These are phyloP conservation scores for Sarcophaga subvicina DNA, from an alignment of 2,888 invertebrate species.

Conservation along the genomic window DNA sequence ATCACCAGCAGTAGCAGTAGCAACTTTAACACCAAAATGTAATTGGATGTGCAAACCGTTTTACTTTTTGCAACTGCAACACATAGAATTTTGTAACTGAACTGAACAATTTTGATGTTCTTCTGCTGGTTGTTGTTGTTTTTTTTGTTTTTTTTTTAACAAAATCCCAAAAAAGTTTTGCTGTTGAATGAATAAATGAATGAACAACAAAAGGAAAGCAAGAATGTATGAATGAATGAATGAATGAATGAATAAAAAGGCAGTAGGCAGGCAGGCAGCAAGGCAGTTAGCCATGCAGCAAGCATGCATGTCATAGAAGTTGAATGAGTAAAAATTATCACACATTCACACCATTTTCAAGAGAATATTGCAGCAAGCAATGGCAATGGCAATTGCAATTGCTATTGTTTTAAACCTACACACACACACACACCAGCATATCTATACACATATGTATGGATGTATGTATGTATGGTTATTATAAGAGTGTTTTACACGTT, in stretches of 20 bases:
- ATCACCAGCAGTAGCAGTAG: conserved; percentile 18
- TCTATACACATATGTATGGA: conserved; percentile 7
- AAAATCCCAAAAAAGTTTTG: conserved; percentile 47
- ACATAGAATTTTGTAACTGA: conserved; percentile 1
- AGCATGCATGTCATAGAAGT: conserved; percentile 70
- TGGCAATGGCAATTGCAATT: conserved; percentile 13
- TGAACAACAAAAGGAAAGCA: conserved; percentile 21
- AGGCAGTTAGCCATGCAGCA: conserved; percentile 20
- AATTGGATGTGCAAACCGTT: conserved; percentile 39
- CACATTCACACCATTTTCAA: conserved; percentile 74
- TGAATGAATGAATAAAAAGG: conserved; percentile 45
- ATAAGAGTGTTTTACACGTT: conserved; percentile 44
- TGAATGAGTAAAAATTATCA: conserved; percentile 74
- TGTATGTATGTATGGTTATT: background rate
- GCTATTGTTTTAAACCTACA: conserved; percentile 58
- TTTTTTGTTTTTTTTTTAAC: conserved; percentile 19
- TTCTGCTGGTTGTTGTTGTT: background rate
- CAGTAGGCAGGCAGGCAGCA: conserved; percentile 30
- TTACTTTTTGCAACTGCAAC: conserved; percentile 5
- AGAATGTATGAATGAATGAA: conserved; percentile 39
- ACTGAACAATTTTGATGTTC: background rate
- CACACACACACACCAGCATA: conserved; percentile 6
- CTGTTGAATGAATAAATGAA: conserved; percentile 39
- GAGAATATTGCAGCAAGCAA: conserved; percentile 43
- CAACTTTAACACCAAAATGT: conserved; percentile 11